Conservation (phyloP, 2,888 invertebrate genomes). For the Hoplodrina ambigua region DNA sequence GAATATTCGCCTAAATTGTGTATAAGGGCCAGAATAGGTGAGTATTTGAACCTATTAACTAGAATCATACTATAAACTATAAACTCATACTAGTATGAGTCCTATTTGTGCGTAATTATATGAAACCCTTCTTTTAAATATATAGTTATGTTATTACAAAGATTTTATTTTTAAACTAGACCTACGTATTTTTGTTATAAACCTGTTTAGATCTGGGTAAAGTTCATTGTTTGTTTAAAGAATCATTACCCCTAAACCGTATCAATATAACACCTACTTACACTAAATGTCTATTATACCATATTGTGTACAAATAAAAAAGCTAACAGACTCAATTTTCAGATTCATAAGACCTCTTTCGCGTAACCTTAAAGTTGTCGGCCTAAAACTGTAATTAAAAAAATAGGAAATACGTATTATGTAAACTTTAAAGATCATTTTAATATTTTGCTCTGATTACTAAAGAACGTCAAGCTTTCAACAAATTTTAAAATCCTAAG, state of each 20-base stretch:
- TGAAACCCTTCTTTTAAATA: too few species aligned
- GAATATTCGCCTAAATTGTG: conserved; percentile 16
- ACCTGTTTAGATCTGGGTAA: not conserved
- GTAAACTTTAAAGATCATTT: not conserved
- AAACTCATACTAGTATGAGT: too few species aligned
- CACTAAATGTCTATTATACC: too few species aligned
- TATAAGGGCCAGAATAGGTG: not conserved
- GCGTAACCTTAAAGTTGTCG: too few species aligned
- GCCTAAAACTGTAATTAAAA: too few species aligned
- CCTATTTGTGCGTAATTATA: too few species aligned
- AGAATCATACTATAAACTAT: too few species aligned
- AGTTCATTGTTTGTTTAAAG: accelerated
- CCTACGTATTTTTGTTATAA: not conserved
- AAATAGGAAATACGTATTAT: not conserved
- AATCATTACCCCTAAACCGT: not conserved
- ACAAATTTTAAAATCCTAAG: conserved; percentile 25
- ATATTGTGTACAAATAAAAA: too few species aligned
- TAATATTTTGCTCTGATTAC: conserved; percentile 8
- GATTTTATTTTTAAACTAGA: not conserved
- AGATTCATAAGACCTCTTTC: too few species aligned
- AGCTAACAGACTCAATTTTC: too few species aligned
- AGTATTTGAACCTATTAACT: not conserved
- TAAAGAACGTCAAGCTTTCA: conserved; percentile 1
- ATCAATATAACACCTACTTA: not conserved
- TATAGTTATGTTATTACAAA: not conserved